Evolutionary conservation across 2,113 vertebrate species (phyloP).

Genomic region (Casuarius casuarius): DNA sequence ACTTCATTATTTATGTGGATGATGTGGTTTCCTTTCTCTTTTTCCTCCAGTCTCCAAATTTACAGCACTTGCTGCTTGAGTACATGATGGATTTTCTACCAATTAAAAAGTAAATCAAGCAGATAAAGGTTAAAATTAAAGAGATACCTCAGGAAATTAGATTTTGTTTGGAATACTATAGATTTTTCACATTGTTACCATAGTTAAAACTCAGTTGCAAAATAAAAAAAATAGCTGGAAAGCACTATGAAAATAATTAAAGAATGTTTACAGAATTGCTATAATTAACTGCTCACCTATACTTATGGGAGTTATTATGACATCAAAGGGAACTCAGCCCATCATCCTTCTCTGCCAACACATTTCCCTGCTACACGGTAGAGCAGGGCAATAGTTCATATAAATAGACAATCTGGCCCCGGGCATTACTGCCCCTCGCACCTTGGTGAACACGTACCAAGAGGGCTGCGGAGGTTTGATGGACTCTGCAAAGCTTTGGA

Average conservation of each 20-base stretch:
- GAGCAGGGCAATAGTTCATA: not conserved
- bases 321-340: not conserved
- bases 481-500: not conserved
- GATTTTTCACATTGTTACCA: not conserved
- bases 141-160: not conserved
- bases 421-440: rapidly evolving
- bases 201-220: not conserved
- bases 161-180: not conserved
- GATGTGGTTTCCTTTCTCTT: not conserved
- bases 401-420: not conserved
- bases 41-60: not conserved
- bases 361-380: not conserved
- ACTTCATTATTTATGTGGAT: not conserved
- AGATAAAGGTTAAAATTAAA: not conserved
- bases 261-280: not conserved
- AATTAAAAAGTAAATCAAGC: not conserved
- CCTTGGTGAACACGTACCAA: not conserved
- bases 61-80: not conserved
- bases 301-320: rapidly evolving
- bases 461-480: rapidly evolving
- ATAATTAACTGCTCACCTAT: not conserved
- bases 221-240: not conserved
- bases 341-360: not conserved
- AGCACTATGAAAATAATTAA: not conserved
- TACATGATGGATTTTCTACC: not conserved